Evolutionary conservation across 1,140 invertebrate species (phyloP).

Genomic region (Cyrtorhinus lividipennis): DNA sequence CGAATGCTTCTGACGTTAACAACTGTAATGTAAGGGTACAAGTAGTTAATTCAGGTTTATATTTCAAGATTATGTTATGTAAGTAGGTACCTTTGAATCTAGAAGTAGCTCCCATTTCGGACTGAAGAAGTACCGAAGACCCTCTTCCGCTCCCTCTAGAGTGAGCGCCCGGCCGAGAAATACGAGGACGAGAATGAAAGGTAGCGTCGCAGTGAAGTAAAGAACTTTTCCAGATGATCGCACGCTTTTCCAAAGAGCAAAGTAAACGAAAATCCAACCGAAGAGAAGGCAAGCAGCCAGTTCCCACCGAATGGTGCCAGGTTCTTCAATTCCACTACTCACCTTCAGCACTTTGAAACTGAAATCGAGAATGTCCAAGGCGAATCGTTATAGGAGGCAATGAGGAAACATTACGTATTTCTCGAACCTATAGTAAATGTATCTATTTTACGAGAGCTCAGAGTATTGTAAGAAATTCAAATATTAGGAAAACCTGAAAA

Average conservation of each 20-base stretch:
- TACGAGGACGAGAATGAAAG: slow-evolving; percentile 65
- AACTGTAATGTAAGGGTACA: neutral
- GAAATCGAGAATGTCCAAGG: too few relatives aligned
- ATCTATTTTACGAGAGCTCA: neutral
- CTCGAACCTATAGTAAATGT: neutral
- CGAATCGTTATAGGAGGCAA: neutral
- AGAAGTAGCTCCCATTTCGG: slow-evolving; percentile 73
- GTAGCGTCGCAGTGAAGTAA: slow-evolving; percentile 75
- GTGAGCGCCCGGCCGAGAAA: slow-evolving; percentile 65
- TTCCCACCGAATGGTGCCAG: slow-evolving; percentile 70
- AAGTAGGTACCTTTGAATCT: slow-evolving; percentile 52
- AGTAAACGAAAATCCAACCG: slow-evolving; percentile 82
- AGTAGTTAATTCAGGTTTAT: neutral
- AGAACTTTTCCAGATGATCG: slow-evolving; percentile 64
- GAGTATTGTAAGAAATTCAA: too few relatives aligned
- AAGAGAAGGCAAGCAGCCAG: slow-evolving; percentile 69
- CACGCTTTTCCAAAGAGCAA: slow-evolving; percentile 85
- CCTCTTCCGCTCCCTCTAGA: slow-evolving; percentile 62
- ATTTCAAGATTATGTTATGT: too few relatives aligned
- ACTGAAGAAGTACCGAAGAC: slow-evolving; percentile 68
- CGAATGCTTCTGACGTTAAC: too few relatives aligned
- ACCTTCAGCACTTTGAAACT: slow-evolving; percentile 73
- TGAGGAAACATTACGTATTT: neutral
- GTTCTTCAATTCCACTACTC: slow-evolving; percentile 60
- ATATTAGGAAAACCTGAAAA: too few relatives aligned